Evolutionary conservation across 2,888 invertebrate genomes (phyloP).

Genomic region (Thysanoteuthis rhombus): DNA sequence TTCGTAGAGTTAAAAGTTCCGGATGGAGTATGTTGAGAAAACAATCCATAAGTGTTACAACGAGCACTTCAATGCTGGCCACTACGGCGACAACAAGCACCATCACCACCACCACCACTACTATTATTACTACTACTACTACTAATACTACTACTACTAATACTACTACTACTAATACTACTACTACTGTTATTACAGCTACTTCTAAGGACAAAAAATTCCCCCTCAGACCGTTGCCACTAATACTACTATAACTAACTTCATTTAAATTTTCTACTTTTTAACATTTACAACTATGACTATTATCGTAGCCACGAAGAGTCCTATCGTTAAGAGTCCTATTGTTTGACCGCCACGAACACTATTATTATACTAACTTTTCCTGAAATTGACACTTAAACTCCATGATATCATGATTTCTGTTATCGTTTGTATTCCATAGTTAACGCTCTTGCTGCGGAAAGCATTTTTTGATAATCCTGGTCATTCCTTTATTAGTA

Average conservation of each 20-base stretch:
- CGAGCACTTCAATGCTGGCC: background rate
- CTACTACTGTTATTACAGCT: background rate
- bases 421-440: no score
- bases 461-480: no score
- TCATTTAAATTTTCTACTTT: background rate
- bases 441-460: no score
- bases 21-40: constrained; percentile 12
- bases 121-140: background rate
- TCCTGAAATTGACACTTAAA: no score
- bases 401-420: no score
- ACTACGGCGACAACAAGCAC: background rate
- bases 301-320: background rate
- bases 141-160: background rate
- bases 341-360: background rate
- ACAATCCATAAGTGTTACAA: constrained; percentile 12
- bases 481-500: no score
- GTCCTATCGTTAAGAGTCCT: background rate
- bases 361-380: no score
- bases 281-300: background rate
- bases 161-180: background rate
- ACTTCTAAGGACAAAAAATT: no score
- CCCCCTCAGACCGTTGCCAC: no score
- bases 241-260: background rate
- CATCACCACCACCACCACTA: background rate
- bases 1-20: background rate